Percentiles rank a stretch among this genome's conserved stretches.
Evolutionary conservation across 2,888 invertebrate genomes (phyloP).

Genomic region (Plagiodera versicolora): DNA sequence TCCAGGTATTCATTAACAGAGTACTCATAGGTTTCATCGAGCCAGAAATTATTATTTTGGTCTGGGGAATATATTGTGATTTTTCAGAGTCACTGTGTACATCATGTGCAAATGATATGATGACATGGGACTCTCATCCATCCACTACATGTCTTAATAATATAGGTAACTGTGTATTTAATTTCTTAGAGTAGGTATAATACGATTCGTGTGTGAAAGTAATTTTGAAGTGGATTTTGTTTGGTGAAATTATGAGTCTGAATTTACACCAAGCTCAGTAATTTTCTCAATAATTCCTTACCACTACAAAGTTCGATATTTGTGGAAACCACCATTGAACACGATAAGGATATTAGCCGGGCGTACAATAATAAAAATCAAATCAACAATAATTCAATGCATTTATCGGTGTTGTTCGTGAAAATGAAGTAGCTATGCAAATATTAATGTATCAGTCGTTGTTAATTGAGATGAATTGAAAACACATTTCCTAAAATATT

Average conservation of each 20-base stretch:
- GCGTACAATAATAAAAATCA: constrained; percentile 3
- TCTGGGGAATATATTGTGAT: too few species aligned
- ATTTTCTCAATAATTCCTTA: constrained; percentile 34
- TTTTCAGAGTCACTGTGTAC: too few species aligned
- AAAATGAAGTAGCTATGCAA: too few species aligned
- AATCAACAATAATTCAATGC: constrained; percentile 5
- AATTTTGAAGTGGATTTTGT: constrained; percentile 37
- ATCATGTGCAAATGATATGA: too few species aligned
- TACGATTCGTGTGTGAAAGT: constrained; percentile 39
- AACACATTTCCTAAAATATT: neutral
- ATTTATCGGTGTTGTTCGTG: neutral
- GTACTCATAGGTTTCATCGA: too few species aligned
- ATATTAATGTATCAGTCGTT: too few species aligned
- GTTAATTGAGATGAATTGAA: too few species aligned
- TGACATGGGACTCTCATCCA: too few species aligned
- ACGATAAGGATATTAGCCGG: constrained; percentile 22
- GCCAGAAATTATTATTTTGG: too few species aligned
- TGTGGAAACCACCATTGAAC: constrained; percentile 27
- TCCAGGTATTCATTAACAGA: too few species aligned
- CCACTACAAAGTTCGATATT: constrained; percentile 31
- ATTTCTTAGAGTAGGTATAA: constrained; percentile 25
- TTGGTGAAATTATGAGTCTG: constrained; percentile 31
- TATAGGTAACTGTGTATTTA: neutral
- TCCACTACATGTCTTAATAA: neutral
- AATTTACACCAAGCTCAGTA: constrained; percentile 33